Base-by-base conservation (phyloP, 2,797 vertebrate species). In the Acridotheres tristis region DNA sequence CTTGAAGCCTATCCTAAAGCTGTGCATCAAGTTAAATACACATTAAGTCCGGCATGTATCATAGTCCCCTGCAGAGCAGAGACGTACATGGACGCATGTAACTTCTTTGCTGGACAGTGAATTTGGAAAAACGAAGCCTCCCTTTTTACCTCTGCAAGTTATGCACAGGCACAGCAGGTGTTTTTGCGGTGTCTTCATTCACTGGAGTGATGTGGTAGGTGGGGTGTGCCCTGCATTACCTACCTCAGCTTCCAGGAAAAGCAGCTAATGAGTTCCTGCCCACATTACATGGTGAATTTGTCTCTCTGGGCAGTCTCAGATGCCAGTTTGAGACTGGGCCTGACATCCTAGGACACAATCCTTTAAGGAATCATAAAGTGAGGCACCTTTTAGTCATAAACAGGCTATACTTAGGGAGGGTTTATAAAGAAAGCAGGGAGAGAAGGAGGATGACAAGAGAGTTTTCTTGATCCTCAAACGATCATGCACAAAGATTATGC, bases 101-200 rank as follows among this genome's bases (percentile, higher is more conserved):
- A 26, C 11, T 57, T 73, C 22, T 61, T 51, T 79, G 26, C 25
- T 78, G 47, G 66, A 30, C 13, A n/a, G 18, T 50, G 42, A 68
- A 34, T 57, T 38, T 63, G 36, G 23, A 65, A 38, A 53, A 4
- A 9, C 7, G 5, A 78, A 68, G 11, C 22, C 15, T 86, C 1
- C 12, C 47, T 23, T 53, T 10, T 40, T 17, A 29, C 57, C 13
- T 40, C 43, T 55, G 47, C 7, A 62, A 69, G 34, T 19, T 26
- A 42, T 11, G n/a, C 14, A 16, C 11, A 23, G 69, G 47, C 42
- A 72, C 6, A 73, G n/a, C 7, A 47, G 5, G 1, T 14, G 11
- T 16, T 36, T 67, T 20, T 3, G 13, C 25, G 5, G 9, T 3
- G 1, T 66, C 79, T 87, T 65, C 0, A 0, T 43, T 55, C 25